Evolutionary conservation across 1,140 invertebrate species (phyloP), one percentile per base, ranked within the genome.

Genomic region (Pristionchus pacificus): DNA sequence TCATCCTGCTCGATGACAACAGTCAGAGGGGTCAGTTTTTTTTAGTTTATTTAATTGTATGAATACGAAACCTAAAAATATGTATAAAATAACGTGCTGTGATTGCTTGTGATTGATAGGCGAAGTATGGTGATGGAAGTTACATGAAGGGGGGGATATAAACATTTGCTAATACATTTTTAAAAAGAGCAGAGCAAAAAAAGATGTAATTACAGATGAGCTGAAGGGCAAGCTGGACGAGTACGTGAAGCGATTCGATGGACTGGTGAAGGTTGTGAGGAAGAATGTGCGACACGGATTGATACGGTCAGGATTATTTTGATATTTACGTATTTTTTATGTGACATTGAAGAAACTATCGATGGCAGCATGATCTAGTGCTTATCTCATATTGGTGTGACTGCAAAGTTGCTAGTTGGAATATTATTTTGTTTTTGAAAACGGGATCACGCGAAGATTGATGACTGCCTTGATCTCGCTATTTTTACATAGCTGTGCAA

Each of bases 1-100:
- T 95, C 69, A 89, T 95, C 77, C 85, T 95, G 25, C 90, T 95
- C 1, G 92, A 95, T 85, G 93, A 95, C 85, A 90, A 89, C 82
- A 93, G 91, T 78, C 91, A 92, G 62, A 88, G 90, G 83, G 87
- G 89, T 88, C 84, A 84, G 80, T 67, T 2, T 28, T 19, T 65
- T 32, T 27, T 60, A 24, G 59, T 27, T n/a, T n/a, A n/a, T 24
- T 57, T 66, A 15, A 15, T 60, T 31, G n/a, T n/a, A n/a, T n/a
- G n/a, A n/a, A n/a, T n/a, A n/a, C n/a, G n/a, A n/a, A n/a, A n/a
- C n/a, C n/a, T n/a, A n/a, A n/a, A n/a, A n/a, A n/a, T n/a, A n/a
- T n/a, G n/a, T n/a, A n/a, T n/a, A n/a, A n/a, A n/a, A n/a, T n/a
- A n/a, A n/a, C n/a, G n/a, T n/a, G 55, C 24, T 57, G 19, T 57